Evolutionary conservation across 1,140 invertebrate genomes (phyloP).

Genomic region (Popillia japonica): DNA sequence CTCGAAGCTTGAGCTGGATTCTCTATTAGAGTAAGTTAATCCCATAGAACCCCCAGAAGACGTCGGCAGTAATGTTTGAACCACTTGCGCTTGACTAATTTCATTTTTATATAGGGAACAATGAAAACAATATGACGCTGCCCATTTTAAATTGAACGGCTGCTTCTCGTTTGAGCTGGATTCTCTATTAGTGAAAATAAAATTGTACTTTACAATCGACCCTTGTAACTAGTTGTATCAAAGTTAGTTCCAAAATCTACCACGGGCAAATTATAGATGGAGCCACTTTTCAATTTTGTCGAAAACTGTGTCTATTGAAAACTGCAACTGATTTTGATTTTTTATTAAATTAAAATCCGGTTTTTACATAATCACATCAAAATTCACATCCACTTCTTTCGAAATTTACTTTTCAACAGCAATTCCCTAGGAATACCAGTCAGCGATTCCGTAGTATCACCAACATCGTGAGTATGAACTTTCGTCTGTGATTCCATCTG

Average conservation of each 20-base stretch:
- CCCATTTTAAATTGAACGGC: constrained; percentile 88
- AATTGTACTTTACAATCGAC: neutral
- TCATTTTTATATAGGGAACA: constrained; percentile 96
- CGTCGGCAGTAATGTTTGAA: constrained; percentile 91
- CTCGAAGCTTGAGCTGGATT: constrained; percentile 85
- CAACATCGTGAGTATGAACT: neutral
- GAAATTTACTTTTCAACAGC: neutral
- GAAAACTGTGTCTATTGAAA: no score
- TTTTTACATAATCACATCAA: no score
- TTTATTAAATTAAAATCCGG: no score
- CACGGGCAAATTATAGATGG: no score
- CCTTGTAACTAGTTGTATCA: neutral
- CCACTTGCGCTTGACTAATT: constrained; percentile 84
- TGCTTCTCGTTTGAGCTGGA: constrained; percentile 99
- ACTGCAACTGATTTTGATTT: no score
- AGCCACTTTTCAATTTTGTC: neutral
- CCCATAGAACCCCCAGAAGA: constrained; percentile 65
- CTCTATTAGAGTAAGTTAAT: constrained; percentile 86
- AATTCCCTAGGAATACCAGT: constrained; percentile 16
- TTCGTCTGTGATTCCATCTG: neutral
- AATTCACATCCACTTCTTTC: no score
- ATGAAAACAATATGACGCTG: constrained; percentile 97
- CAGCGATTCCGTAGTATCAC: neutral
- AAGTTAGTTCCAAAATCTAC: neutral
- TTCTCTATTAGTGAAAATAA: no score